These are phyloP conservation scores for Cyrtonyx montezumae DNA, from an alignment of 2,113 vertebrate genomes.

Conservation along the genomic window DNA sequence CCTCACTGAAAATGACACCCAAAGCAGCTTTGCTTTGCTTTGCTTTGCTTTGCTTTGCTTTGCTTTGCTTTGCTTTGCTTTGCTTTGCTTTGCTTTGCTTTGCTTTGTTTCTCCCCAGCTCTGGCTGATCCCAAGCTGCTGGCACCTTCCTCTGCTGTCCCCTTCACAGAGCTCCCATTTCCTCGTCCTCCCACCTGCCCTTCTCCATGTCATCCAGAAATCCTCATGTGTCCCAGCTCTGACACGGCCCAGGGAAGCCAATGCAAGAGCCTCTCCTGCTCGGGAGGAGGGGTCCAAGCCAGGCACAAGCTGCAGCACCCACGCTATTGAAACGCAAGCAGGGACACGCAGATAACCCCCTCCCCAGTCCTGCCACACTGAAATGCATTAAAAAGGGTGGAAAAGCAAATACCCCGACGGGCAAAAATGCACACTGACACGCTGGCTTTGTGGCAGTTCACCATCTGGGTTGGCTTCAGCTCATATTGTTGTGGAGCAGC, in stretches of 20 bases:
- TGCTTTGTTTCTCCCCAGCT: neutral
- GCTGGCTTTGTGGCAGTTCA: neutral
- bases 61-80: neutral
- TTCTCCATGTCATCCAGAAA: neutral
- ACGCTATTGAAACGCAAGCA: neutral
- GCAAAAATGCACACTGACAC: neutral
- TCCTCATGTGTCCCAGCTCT: neutral
- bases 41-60: no score
- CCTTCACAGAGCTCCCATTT: neutral
- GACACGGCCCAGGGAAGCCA: neutral
- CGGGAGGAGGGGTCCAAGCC: neutral
- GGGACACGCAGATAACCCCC: neutral
- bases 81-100: neutral
- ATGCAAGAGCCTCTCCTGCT: neutral
- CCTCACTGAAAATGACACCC: neutral
- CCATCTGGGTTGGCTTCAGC: fast-evolving
- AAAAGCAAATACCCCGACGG: neutral
- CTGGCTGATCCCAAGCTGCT: neutral
- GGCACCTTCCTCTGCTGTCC: neutral
- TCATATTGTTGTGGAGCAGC: neutral
- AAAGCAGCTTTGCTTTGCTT: neutral
- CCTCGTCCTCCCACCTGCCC: neutral
- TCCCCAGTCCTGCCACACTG: neutral
- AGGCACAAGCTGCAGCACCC: neutral
- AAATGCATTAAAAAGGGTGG: neutral